Base-by-base conservation (phyloP, 1,140 invertebrate genomes). In the Trichonephila clavata region DNA sequence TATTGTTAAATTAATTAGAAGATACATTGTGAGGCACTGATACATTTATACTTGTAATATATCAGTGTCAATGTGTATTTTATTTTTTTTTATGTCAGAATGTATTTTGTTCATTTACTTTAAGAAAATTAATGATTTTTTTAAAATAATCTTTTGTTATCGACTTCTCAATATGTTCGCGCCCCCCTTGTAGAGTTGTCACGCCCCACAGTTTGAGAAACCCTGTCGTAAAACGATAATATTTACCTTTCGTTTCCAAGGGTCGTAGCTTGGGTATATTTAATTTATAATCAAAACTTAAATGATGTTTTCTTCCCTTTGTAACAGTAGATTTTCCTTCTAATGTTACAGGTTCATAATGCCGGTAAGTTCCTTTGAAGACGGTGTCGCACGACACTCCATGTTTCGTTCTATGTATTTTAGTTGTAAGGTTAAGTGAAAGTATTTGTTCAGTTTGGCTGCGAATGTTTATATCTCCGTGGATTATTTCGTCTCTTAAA, bases 251-350 rank as follows among this genome's bases (percentile, higher is more conserved):
- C 57, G 89, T 6, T 39, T 57, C 20, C 18, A 84, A 7, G 50
- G 89, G 90, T 68, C 43, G 61, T 7, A n/a, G 21, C 4, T 16
- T 32, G n/a, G 86, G 94, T 60, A 43, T 71, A 60, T 89, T 92
- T 57, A 84, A 24, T 89, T 89, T 81, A 7, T 89, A 65, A 81
- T 89, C 90, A 84, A 94, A 24, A 20, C 20, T 21, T 0, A 92
- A n/a, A 5, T 87, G 61, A 27, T 88, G 84, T 68, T 92, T 94
- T 89, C 86, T 50, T 92, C 94, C 90, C 39, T 92, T 88, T 3
- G n/a, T 60, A 24, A 80, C 65, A 4, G 61, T n/a, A 71, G 90
- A 6, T 5, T 39, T 43, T 10, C 94, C 94, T 8, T 39, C 68
- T 4, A 92, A 7, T 20, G 20, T n/a, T 32, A 94, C 1, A 10